Percentiles rank a stretch among this genome's conserved stretches.
These are phyloP conservation scores for Himalopsyche phryganea DNA, from an alignment of 1,140 invertebrate species.

Conservation along the genomic window DNA sequence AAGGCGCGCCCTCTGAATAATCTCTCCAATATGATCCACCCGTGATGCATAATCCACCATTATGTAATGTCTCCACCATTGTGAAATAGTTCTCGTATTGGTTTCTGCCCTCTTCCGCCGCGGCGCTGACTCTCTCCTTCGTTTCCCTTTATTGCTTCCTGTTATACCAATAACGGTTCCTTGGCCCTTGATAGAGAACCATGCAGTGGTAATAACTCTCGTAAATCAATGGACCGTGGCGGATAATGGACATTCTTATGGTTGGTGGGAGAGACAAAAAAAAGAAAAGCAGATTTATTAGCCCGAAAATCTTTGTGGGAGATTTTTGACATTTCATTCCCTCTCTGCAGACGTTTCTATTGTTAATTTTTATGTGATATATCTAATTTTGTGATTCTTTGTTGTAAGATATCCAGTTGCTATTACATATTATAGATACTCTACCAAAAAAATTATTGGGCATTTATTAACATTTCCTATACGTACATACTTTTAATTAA, in stretches of 20 bases:
- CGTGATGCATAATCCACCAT: conserved; percentile 12
- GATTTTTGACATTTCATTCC: conserved; percentile 27
- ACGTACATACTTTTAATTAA: too few relatives aligned
- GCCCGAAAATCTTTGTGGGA: conserved; percentile 24
- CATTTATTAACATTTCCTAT: too few relatives aligned
- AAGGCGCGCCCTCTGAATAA: too few relatives aligned
- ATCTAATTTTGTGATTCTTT: too few relatives aligned
- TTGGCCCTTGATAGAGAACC: conserved; percentile 33
- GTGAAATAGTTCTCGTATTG: conserved; percentile 7
- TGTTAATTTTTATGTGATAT: too few relatives aligned
- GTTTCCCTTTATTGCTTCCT: conserved; percentile 50
- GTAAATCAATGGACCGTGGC: conserved; percentile 50
- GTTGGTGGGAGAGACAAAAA: conserved; percentile 40
- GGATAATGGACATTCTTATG: conserved; percentile 51
- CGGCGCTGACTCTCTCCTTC: conserved; percentile 1
- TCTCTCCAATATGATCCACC: background rate
- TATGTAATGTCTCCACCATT: conserved; percentile 13
- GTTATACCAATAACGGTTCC: conserved; percentile 41
- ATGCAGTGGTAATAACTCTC: conserved; percentile 38
- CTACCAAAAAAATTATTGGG: too few relatives aligned
- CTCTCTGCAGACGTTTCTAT: background rate
- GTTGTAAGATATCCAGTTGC: too few relatives aligned
- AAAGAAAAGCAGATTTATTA: conserved; percentile 35
- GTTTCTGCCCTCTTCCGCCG: conserved; percentile 13
- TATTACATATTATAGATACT: too few relatives aligned